Evolutionary conservation across 2,888 invertebrate species (phyloP), one percentile per base, ranked within the genome.

Genomic region (Rhagophthalmus giganteus): DNA sequence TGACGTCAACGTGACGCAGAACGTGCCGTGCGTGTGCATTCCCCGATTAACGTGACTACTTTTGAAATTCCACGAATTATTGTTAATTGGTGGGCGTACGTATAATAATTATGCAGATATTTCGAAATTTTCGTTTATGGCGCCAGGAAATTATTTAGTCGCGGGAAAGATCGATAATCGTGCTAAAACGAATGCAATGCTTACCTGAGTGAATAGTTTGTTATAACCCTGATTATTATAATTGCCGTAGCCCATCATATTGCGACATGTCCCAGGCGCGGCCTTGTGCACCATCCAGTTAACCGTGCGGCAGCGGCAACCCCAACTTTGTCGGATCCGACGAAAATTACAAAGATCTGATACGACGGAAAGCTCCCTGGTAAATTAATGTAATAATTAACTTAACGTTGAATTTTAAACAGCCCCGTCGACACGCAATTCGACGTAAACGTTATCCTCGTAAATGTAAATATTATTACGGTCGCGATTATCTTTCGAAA

Each of bases 181-280:
- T 7, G 20, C 7, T 3, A 7, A 20, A 20, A 20, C 7, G 7
- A 20, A 5, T 7, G 20, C 4, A 20, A 20, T 27, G 12, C 72
- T 70, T 76, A 88, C 88, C 88, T 88, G 88, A 54, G 88, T 87
- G 70, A 88, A 88, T 73, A 88, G 82, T 81, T 88, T 88, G 81
- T 88, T 88, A 81, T 88, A 88, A 73, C 87, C 88, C 72, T 86
- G 82, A 64, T 74, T 74, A 75, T 81, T 84, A 75, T 83, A 84
- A 79, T 81, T 85, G 79, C 82, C 85, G 80, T 87, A 87, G 68
- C 85, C 85, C 80, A 87, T 87, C 84, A 86, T 87, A 77, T 77
- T 83, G 78, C 81, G 81, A 75, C 83, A 83, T 82, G 78, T 77
- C 71, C 69, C 65, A 64, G 72, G 75, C 57, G 73, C 74, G 64